Conservation (phyloP, 2,113 vertebrate genomes). For the Hystrix brachyura region DNA sequence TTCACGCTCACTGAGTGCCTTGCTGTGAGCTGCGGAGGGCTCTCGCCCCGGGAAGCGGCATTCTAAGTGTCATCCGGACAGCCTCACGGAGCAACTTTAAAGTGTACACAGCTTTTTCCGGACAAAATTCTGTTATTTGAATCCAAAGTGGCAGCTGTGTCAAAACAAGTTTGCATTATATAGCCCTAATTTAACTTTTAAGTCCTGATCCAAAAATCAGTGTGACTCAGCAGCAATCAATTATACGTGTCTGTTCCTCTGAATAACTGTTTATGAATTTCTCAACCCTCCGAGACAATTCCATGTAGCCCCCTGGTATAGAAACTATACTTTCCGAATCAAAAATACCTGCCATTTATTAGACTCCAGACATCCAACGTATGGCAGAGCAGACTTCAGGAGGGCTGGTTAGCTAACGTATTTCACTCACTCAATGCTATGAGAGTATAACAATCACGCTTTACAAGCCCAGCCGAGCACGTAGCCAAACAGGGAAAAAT, state of each 20-base stretch:
- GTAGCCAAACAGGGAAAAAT: background rate
- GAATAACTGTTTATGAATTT: too few relatives aligned
- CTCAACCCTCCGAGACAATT: background rate
- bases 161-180: conserved; percentile 62
- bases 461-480: background rate
- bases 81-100: background rate
- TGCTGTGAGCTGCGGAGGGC: background rate
- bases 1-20: background rate
- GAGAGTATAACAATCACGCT: background rate
- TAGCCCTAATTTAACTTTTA: conserved; percentile 33
- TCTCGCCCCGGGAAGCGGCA: background rate
- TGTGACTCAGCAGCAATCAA: background rate
- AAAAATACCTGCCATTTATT: background rate
- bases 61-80: background rate
- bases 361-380: background rate
- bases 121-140: background rate
- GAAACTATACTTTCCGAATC: background rate
- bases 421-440: too few relatives aligned
- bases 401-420: background rate
- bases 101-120: background rate
- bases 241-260: background rate
- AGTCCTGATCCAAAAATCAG: conserved; percentile 38
- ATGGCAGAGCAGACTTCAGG: background rate
- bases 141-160: conserved; percentile 65
- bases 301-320: too few relatives aligned